Conservation (phyloP, 1,140 invertebrate species). For the Mactra quadrangularis region DNA sequence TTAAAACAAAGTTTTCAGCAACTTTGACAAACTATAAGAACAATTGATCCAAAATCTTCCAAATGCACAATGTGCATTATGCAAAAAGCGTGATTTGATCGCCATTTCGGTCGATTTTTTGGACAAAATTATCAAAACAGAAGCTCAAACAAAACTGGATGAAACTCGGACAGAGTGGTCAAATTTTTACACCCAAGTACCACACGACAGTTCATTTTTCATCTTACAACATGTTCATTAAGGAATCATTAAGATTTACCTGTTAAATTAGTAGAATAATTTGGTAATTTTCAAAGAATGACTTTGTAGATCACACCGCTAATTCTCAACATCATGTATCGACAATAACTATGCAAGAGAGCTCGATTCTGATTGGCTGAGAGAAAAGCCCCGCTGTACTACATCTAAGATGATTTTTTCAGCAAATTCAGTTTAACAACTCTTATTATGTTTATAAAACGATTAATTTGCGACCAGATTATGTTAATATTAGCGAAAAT, state of each 20-base stretch:
- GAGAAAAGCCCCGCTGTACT: background rate
- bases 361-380: constrained; percentile 48
- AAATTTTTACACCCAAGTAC: constrained; percentile 31
- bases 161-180: constrained; percentile 18
- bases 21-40: background rate
- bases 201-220: background rate
- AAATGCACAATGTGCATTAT: constrained; percentile 60
- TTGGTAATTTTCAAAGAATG: constrained; percentile 63
- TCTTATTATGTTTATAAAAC: no score
- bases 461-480: background rate
- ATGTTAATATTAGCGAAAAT: background rate
- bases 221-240: background rate
- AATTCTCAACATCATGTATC: constrained; percentile 66
- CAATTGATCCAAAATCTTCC: background rate
- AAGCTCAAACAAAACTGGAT: constrained; percentile 58
- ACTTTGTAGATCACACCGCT: constrained; percentile 65
- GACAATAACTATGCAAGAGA: constrained; percentile 46
- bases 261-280: constrained; percentile 58
- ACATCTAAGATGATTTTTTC: background rate
- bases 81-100: constrained; percentile 64
- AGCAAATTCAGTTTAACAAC: no score
- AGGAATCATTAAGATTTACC: constrained; percentile 47
- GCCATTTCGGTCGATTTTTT: constrained; percentile 65
- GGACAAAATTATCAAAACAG: constrained; percentile 65
- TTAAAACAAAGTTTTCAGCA: no score